phyloP scores from a whole-genome alignment of 2,113 vertebrate genomes.

The Alectura lathami region DNA sequence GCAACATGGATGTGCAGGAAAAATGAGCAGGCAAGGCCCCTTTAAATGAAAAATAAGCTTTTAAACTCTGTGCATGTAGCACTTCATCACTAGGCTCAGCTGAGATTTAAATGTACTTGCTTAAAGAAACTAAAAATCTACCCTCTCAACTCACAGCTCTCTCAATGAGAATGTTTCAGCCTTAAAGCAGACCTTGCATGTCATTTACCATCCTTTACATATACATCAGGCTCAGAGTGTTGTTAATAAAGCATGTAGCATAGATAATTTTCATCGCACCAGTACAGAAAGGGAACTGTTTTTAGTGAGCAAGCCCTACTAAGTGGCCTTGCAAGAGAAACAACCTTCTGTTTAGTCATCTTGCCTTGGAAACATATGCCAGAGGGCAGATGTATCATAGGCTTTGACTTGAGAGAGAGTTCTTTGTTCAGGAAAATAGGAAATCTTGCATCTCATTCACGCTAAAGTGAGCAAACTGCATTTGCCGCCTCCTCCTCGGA shows the following conservation, averaged over 20 bases:
- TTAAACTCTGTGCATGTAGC: neutral
- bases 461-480: neutral
- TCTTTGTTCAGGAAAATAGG: neutral
- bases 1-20: neutral
- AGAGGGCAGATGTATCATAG: neutral
- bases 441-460: neutral
- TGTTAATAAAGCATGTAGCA: neutral
- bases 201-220: neutral
- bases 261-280: neutral
- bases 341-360: neutral
- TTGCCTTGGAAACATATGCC: neutral
- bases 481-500: neutral
- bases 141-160: neutral
- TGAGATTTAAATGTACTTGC: neutral
- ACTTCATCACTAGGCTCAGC: neutral
- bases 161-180: neutral
- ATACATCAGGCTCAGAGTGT: neutral
- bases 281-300: neutral
- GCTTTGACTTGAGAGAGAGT: neutral
- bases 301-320: neutral
- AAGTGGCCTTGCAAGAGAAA: neutral
- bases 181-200: neutral
- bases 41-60: neutral
- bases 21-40: neutral
- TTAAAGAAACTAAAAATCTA: neutral